Percentiles rank a stretch among this genome's conserved stretches.
These are phyloP conservation scores for Pristionchus mayeri DNA, from an alignment of 2,888 invertebrate genomes.

Conservation along the genomic window DNA sequence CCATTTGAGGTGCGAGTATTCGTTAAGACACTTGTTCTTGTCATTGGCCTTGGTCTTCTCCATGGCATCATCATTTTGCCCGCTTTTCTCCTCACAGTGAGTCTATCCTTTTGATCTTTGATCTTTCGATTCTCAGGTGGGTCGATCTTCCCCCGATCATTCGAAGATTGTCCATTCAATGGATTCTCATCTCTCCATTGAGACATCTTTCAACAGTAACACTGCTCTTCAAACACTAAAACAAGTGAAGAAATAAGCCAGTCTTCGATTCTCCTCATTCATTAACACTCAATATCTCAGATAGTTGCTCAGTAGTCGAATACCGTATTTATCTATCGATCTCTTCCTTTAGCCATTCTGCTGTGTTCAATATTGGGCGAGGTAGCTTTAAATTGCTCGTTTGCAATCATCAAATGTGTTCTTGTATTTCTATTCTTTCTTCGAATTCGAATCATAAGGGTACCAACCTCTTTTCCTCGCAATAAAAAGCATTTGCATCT, in stretches of 20 bases:
- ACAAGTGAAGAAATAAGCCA: not conserved
- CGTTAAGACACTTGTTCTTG: conserved; percentile 65
- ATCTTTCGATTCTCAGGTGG: conserved; percentile 37
- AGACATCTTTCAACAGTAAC: conserved; percentile 1
- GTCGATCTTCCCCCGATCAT: conserved; percentile 25
- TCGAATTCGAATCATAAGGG: conserved; percentile 31
- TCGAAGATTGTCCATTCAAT: not conserved
- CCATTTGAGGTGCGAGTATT: conserved; percentile 57
- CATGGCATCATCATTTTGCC: conserved; percentile 70
- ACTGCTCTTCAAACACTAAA: not conserved
- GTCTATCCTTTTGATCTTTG: not conserved
- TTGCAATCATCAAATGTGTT: no score
- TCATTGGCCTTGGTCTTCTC: conserved; percentile 61
- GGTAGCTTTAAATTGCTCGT: conserved; percentile 41
- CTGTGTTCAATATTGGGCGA: conserved; percentile 5
- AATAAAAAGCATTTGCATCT: conserved; percentile 34
- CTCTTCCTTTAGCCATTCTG: conserved; percentile 24
- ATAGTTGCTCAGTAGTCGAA: conserved; percentile 12
- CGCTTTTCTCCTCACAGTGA: conserved; percentile 62
- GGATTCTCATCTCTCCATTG: not conserved
- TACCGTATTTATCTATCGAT: conserved; percentile 17
- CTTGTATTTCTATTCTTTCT: conserved; percentile 25
- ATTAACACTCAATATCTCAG: conserved; percentile 15
- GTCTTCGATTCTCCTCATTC: not conserved
- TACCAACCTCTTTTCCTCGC: conserved; percentile 25